Base-by-base conservation (phyloP, 2,113 vertebrate species). In the Oxyura jamaicensis region DNA sequence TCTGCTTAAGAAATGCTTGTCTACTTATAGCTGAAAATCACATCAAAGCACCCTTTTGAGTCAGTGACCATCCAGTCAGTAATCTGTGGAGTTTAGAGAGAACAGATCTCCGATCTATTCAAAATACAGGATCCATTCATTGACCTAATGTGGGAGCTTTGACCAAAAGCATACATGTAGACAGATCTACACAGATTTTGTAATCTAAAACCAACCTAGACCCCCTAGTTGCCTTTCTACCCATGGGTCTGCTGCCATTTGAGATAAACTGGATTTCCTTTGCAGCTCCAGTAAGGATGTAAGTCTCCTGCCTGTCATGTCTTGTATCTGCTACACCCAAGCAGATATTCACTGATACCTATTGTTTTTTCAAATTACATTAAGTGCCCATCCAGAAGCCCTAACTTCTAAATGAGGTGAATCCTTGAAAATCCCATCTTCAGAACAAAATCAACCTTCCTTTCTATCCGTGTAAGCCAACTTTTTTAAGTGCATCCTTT, bases 41-140 rank as follows among this genome's bases (percentile, higher is more conserved):
- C 33, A 6, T 56, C 22, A 67, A 87, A 84, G 21, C 39, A 67
- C 21, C 1, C 1, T 17, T 50, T 50, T 72, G 52, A 72, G 56
- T 52, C 0, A 0, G 42, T 72, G 25, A 17, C 28, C n/a, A 18
- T 50, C 31, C 1, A 0, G 22, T 55, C 41, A 25, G 11, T 71
- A 53, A 71, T 28, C 19, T 28, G 4, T 50, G 53, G 23, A 58
- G 7, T 11, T 33, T 56, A 35, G 69, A 74, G 41, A 59, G 8
- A 42, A 75, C 36, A 72, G 26, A 16, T 89, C 53, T 85, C 35
- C 33, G 48, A 22, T 20, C 42, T 75, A 2, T 66, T 93, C 36
- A 85, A 68, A 19, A 67, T 33, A 52, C 33, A 26, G 28, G 46
- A 56, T 13, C 39, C 11, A 20, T 55, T 63, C 48, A 19, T 58